Conservation (phyloP, 2,797 vertebrate genomes). For the Scarus forsteni region DNA sequence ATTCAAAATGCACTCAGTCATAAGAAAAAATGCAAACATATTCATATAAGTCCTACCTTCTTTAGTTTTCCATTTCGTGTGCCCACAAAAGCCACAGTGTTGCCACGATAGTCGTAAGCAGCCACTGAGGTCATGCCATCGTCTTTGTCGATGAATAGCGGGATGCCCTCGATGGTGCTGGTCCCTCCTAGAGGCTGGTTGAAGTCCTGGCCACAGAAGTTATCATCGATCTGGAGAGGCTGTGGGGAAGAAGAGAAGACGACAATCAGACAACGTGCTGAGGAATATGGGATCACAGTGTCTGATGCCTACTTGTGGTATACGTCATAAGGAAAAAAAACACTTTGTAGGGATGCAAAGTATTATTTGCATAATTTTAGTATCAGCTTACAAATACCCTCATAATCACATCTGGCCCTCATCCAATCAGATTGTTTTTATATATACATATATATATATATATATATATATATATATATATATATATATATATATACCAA, state of each 20-base stretch:
- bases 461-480: too few species aligned
- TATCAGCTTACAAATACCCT: too few species aligned
- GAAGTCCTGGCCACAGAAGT: conserved; percentile 99
- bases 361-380: too few species aligned
- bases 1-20: too few species aligned
- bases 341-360: too few species aligned
- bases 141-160: conserved; percentile 95
- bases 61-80: conserved; percentile 93
- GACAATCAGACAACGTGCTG: background rate
- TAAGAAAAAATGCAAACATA: too few species aligned
- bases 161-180: conserved; percentile 94
- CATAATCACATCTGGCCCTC: too few species aligned
- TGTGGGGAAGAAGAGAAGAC: conserved; percentile 54
- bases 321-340: background rate
- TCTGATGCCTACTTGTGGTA: background rate
- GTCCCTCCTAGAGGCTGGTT: conserved; percentile 97
- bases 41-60: conserved; percentile 86
- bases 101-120: conserved; percentile 94
- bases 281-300: background rate
- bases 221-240: conserved; percentile 97
- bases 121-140: conserved; percentile 97
- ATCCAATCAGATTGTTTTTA: too few species aligned
- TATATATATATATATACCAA: too few species aligned
- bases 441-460: too few species aligned
- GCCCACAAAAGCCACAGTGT: conserved; percentile 93